These are phyloP conservation scores for Oxycera nigricornis DNA, from an alignment of 2,888 invertebrate species.

Conservation along the genomic window DNA sequence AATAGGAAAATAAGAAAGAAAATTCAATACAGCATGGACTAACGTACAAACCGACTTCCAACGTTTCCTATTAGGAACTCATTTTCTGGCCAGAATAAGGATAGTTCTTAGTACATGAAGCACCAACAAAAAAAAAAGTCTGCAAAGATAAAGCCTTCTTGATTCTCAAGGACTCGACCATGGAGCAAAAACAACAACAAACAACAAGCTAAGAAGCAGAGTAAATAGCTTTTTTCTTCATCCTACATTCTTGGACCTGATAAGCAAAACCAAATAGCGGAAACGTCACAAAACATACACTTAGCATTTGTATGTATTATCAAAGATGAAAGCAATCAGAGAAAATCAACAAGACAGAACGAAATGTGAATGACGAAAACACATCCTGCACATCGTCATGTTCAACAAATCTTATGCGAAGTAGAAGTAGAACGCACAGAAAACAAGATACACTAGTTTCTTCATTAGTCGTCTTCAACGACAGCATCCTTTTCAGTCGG, in stretches of 20 bases:
- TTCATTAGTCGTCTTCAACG: not conserved
- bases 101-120: too few relatives aligned
- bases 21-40: too few relatives aligned
- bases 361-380: not conserved
- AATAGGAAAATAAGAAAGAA: too few relatives aligned
- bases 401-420: not conserved
- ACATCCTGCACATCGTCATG: not conserved
- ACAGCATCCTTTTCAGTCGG: not conserved
- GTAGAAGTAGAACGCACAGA: not conserved
- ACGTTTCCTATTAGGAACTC: too few relatives aligned
- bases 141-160: not conserved
- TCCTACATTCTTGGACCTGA: not conserved
- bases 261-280: not conserved
- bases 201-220: not conserved
- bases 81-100: too few relatives aligned
- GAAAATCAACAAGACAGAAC: conserved; percentile 34
- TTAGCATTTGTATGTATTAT: conserved; percentile 25
- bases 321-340: conserved; percentile 32
- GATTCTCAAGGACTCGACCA: not conserved
- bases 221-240: not conserved
- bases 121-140: not conserved
- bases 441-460: not conserved
- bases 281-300: conserved; percentile 15
- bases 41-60: too few relatives aligned
- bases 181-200: not conserved